Conservation (phyloP, 2,888 invertebrate genomes). For the Chironomus tentans region DNA sequence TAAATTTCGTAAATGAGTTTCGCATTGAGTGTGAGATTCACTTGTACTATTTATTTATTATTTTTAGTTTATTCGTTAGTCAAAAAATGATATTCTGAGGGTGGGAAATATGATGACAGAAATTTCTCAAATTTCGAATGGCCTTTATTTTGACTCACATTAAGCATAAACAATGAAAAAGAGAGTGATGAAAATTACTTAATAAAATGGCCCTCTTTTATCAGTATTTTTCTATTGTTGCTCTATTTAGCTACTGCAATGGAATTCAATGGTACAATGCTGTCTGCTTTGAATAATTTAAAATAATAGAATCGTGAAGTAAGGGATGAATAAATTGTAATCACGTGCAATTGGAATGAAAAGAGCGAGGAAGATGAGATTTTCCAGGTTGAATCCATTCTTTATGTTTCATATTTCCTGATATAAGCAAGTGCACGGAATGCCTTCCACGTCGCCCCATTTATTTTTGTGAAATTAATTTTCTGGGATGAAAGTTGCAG, state of each 20-base stretch:
- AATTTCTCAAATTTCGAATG: background rate
- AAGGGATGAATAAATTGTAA: constrained; percentile 21
- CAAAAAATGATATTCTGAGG: background rate
- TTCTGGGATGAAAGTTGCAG: too few relatives aligned
- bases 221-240: background rate
- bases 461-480: too few relatives aligned
- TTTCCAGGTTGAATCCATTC: background rate
- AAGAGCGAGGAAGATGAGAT: background rate
- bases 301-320: background rate
- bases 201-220: constrained; percentile 19
- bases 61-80: too few relatives aligned
- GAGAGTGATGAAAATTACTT: background rate
- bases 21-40: background rate
- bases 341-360: constrained; percentile 18
- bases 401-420: too few relatives aligned
- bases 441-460: too few relatives aligned
- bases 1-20: constrained; percentile 12
- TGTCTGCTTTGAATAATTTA: background rate
- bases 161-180: background rate
- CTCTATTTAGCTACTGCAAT: background rate
- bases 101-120: background rate
- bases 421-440: too few relatives aligned
- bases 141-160: background rate
- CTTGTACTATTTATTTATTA: background rate
- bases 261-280: background rate